phyloP scores from a whole-genome alignment of 2,797 vertebrate genomes.

The Arrhamphus sclerolepis region DNA sequence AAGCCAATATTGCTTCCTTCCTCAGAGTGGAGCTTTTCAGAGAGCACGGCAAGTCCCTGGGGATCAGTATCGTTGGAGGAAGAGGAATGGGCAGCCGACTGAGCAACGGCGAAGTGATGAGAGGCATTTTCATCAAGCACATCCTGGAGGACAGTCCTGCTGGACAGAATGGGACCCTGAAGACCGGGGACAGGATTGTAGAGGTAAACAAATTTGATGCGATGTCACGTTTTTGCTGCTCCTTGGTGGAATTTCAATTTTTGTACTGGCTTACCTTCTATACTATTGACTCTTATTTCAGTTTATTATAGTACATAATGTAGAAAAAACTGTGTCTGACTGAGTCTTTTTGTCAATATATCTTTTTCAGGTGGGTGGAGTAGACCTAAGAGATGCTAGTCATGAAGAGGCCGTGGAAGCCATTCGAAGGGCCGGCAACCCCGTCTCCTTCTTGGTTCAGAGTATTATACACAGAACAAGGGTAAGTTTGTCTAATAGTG shows the following conservation, averaged over 20 bases:
- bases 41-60: constrained; percentile 92
- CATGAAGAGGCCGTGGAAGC: constrained; percentile 98
- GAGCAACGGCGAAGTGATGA: constrained; percentile 96
- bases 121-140: constrained; percentile 98
- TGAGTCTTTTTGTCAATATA: constrained; percentile 23
- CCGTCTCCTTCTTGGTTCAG: constrained; percentile 96
- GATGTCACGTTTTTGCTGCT: neutral
- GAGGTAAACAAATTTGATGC: constrained; percentile 81
- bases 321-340: too few relatives aligned
- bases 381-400: constrained; percentile 95
- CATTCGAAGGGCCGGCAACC: constrained; percentile 95
- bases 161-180: constrained; percentile 92
- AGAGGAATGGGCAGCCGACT: constrained; percentile 97
- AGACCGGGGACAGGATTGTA: constrained; percentile 94
- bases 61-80: constrained; percentile 97
- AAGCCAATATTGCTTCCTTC: constrained; percentile 21
- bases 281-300: too few relatives aligned
- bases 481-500: constrained; percentile 81
- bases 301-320: too few relatives aligned
- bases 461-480: constrained; percentile 91
- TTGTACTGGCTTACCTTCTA: neutral
- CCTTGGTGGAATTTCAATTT: too few relatives aligned
- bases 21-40: constrained; percentile 93
- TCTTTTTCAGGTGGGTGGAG: constrained; percentile 90
- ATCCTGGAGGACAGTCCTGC: constrained; percentile 97